Evolutionary conservation across 1,140 invertebrate species (phyloP).

Genomic region (Nymphalis io): DNA sequence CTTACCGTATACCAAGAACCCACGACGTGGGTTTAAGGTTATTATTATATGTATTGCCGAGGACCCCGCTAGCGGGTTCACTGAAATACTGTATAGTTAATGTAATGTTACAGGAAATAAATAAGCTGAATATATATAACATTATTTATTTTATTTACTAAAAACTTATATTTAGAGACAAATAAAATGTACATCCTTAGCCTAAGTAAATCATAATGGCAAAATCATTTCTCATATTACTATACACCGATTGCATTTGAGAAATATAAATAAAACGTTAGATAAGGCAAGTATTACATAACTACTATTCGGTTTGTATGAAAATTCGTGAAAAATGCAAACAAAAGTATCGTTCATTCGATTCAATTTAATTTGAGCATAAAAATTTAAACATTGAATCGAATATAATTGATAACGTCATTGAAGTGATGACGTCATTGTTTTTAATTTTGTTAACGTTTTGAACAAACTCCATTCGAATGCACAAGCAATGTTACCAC

Average conservation of each 20-base stretch:
- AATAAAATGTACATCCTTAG: slow-evolving; percentile 78
- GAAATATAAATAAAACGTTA: slow-evolving; percentile 67
- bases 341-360: neutral
- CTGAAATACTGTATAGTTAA: too few species aligned
- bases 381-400: too few species aligned
- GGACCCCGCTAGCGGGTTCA: too few species aligned
- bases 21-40: too few species aligned
- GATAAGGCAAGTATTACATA: slow-evolving; percentile 63
- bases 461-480: neutral
- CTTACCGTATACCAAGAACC: too few species aligned
- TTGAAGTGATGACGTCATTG: neutral
- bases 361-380: too few species aligned
- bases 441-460: neutral
- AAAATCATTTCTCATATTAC: slow-evolving; percentile 61
- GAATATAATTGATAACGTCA: neutral
- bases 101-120: neutral
- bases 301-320: slow-evolving; percentile 6
- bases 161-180: slow-evolving; percentile 75
- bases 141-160: slow-evolving; percentile 74
- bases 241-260: slow-evolving; percentile 58
- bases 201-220: slow-evolving; percentile 76
- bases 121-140: slow-evolving; percentile 33
- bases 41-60: too few species aligned
- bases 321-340: neutral
- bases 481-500: neutral